Percentiles rank a stretch among this genome's conserved stretches.
Evolutionary conservation across 2,888 invertebrate genomes (phyloP).

Genomic region (Yponomeuta malinellus): DNA sequence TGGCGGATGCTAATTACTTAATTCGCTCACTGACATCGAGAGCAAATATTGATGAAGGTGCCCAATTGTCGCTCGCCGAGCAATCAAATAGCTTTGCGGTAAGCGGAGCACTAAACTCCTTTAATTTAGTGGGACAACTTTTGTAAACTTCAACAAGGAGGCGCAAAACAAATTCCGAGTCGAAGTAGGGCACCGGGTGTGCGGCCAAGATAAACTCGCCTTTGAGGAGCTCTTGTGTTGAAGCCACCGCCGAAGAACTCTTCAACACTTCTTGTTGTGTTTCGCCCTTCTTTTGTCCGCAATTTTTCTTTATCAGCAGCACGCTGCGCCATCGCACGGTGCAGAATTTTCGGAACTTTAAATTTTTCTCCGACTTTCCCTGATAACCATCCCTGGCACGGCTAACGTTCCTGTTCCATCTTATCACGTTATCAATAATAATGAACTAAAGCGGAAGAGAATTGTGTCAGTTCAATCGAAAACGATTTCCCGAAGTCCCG

Average conservation of each 20-base stretch:
- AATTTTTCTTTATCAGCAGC: background rate
- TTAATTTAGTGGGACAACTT: background rate
- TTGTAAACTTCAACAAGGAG: background rate
- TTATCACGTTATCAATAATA: constrained; percentile 1
- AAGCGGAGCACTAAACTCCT: background rate
- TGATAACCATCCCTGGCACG: background rate
- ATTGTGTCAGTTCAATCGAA: constrained; percentile 19
- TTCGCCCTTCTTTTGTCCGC: background rate
- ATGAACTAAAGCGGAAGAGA: constrained; percentile 14
- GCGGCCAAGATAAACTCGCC: constrained; percentile 36
- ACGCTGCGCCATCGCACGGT: background rate
- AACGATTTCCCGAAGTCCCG: constrained; percentile 14
- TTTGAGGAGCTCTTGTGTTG: constrained; percentile 30
- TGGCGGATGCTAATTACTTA: background rate
- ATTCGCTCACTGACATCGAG: constrained; percentile 11
- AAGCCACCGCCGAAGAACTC: constrained; percentile 27
- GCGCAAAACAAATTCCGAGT: background rate
- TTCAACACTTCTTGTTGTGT: constrained; percentile 20
- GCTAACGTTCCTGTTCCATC: background rate
- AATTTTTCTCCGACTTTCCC: background rate
- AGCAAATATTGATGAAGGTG: constrained; percentile 2
- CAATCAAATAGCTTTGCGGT: no score
- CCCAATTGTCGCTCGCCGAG: background rate
- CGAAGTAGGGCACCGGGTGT: constrained; percentile 39
- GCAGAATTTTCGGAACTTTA: background rate